These are phyloP conservation scores for Beris morrisii DNA, from an alignment of 2,888 invertebrate species.

Conservation along the genomic window DNA sequence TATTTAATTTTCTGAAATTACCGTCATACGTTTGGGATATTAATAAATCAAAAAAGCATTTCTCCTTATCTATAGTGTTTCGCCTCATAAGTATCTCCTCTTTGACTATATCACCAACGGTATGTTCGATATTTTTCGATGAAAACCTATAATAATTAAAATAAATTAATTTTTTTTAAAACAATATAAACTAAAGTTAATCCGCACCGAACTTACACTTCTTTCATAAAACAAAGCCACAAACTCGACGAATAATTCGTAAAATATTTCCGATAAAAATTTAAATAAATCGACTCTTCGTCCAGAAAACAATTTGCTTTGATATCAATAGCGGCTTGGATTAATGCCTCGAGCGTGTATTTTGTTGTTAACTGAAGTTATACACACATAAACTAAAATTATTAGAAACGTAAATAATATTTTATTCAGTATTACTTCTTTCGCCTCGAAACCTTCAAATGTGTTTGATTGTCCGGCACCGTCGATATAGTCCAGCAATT, in stretches of 20 bases:
- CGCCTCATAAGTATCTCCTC: conserved; percentile 2
- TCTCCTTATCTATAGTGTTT: not conserved
- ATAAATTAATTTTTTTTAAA: not conserved
- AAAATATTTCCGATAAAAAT: conserved; percentile 33
- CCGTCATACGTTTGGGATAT: conserved; percentile 12
- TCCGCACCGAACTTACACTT: conserved; percentile 4
- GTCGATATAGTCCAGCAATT: conserved; percentile 37
- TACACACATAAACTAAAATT: conserved; percentile 20
- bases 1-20: not conserved
- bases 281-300: conserved; percentile 32
- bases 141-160: conserved; percentile 20
- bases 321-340: conserved; percentile 33
- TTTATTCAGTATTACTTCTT: conserved; percentile 34
- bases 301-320: conserved; percentile 36
- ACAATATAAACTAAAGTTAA: not conserved
- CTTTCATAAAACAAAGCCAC: conserved; percentile 32
- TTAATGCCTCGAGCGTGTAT: conserved; percentile 36
- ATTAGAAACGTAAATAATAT: conserved; percentile 13
- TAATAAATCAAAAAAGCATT: conserved; percentile 23
- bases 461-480: conserved; percentile 11
- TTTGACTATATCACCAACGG: conserved; percentile 1
- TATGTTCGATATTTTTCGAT: conserved; percentile 19
- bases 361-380: conserved; percentile 36
- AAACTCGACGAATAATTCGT: conserved; percentile 27
- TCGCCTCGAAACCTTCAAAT: conserved; percentile 37